Conservation (phyloP, 2,888 invertebrate species). For the Drosophila phalerata region DNA sequence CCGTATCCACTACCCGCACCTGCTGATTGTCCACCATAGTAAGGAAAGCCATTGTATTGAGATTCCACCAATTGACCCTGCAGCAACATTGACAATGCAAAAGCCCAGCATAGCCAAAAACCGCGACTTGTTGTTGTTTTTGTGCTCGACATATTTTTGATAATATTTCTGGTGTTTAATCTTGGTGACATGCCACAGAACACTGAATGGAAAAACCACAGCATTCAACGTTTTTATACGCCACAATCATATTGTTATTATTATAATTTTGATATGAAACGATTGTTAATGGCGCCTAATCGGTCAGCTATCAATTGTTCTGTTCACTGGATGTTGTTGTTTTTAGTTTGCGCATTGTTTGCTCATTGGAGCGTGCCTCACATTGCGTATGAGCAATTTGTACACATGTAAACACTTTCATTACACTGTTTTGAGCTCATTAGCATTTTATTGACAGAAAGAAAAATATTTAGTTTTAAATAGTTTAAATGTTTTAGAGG, state of each 20-base stretch:
- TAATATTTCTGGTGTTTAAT: slow-evolving; percentile 27
- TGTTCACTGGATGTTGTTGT: slow-evolving; percentile 30
- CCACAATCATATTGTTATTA: slow-evolving; percentile 17
- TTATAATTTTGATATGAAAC: slow-evolving; percentile 47
- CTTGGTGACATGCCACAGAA: slow-evolving; percentile 30
- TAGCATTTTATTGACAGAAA: slow-evolving; percentile 29
- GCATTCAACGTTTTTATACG: slow-evolving; percentile 57
- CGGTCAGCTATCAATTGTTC: slow-evolving; percentile 49
- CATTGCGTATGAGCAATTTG: slow-evolving; percentile 62
- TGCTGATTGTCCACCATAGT: slow-evolving; percentile 44
- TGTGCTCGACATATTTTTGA: slow-evolving; percentile 46
- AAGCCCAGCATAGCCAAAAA: slow-evolving; percentile 37
- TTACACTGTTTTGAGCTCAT: slow-evolving; percentile 39
- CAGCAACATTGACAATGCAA: slow-evolving; percentile 29
- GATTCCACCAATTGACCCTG: slow-evolving; percentile 40
- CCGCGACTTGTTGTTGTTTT: slow-evolving; percentile 13
- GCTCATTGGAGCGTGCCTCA: slow-evolving; percentile 58
- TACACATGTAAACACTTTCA: slow-evolving; percentile 54
- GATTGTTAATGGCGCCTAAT: slow-evolving; percentile 72
- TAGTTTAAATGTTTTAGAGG: background rate
- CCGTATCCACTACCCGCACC: slow-evolving; percentile 36
- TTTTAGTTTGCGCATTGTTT: slow-evolving; percentile 42
- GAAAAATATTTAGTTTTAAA: slow-evolving; percentile 6
- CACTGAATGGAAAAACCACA: slow-evolving; percentile 51
- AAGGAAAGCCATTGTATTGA: slow-evolving; percentile 67